phyloP scores from a whole-genome alignment of 1,140 invertebrate species.

The Bombus difficillimus region DNA sequence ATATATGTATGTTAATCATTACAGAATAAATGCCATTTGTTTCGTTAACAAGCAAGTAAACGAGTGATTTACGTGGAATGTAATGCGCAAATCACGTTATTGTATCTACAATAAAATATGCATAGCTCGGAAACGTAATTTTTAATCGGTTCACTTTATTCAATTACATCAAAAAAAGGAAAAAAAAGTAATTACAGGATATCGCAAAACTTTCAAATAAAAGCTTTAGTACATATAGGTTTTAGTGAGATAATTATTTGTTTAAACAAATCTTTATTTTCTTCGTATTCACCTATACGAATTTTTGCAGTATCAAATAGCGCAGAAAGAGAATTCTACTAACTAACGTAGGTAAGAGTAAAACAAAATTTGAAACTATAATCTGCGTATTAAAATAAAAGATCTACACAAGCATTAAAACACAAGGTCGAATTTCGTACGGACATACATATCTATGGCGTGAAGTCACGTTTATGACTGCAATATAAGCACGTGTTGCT shows the following conservation, averaged over 20 bases:
- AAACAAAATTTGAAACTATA: background rate
- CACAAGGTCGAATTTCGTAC: slow-evolving; percentile 20
- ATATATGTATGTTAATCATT: background rate
- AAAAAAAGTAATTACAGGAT: background rate
- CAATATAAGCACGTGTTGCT: slow-evolving; percentile 29
- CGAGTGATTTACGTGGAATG: background rate
- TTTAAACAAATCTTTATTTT: background rate
- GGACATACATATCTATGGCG: background rate
- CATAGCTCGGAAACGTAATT: background rate
- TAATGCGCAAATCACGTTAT: background rate
- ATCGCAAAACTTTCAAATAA: background rate
- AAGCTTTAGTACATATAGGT: background rate
- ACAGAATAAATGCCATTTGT: slow-evolving; percentile 11
- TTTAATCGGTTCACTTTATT: background rate
- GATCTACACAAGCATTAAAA: background rate
- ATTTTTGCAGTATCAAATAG: background rate
- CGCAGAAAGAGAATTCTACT: background rate
- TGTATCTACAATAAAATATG: background rate
- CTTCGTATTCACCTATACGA: background rate
- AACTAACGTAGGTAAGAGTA: background rate
- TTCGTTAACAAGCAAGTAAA: background rate
- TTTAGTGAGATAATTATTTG: background rate
- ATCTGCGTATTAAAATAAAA: background rate
- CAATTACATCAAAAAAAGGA: background rate
- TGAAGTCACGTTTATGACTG: slow-evolving; percentile 24